These are phyloP conservation scores for Sinocyclocheilus rhinocerous DNA, from an alignment of 2,113 vertebrate genomes.

Conservation along the genomic window DNA sequence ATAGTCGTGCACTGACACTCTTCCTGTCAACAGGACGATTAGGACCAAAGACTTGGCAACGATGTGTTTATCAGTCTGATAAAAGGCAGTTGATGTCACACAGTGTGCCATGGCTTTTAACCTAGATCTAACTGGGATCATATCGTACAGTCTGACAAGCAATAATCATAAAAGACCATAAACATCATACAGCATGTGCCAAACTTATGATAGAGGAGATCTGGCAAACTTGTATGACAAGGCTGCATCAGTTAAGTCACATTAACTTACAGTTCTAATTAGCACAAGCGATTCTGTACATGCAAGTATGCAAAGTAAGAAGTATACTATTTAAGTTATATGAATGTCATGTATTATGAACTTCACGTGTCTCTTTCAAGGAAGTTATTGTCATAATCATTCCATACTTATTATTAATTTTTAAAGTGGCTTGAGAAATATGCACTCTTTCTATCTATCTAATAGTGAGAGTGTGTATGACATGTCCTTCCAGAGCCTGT, in stretches of 20 bases:
- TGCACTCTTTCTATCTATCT: background rate
- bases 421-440: conserved; percentile 4
- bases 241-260: background rate
- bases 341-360: background rate
- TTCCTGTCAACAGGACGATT: background rate
- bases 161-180: background rate
- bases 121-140: background rate
- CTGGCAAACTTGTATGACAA: background rate
- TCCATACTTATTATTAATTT: background rate
- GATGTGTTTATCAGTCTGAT: background rate
- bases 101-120: background rate
- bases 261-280: background rate
- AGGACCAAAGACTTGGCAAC: background rate
- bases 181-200: background rate
- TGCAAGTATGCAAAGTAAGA: background rate
- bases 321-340: background rate
- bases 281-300: background rate
- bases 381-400: background rate
- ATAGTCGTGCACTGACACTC: background rate
- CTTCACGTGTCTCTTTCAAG: background rate
- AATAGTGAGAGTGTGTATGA: background rate
- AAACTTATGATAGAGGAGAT: background rate
- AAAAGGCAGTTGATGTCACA: background rate
- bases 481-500: conserved; percentile 14
- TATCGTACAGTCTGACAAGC: conserved; percentile 1